Evolutionary conservation across 30 jellyfish, hydroid and myxozoan genomes (phyloP), one percentile per base, ranked within the genome.

Genomic region (Pelagia noctiluca): DNA sequence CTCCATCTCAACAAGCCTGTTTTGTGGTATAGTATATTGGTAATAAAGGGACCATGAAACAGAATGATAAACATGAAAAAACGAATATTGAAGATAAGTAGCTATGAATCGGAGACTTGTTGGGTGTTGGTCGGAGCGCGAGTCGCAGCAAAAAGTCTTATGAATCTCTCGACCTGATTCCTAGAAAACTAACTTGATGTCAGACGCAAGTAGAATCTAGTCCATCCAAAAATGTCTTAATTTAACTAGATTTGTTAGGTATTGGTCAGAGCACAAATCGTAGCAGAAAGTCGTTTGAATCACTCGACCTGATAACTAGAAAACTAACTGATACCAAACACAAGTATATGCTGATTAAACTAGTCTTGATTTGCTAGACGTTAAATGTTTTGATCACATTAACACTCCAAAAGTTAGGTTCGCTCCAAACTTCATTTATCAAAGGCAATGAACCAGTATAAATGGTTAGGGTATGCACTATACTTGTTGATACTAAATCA

Each of bases 251-350:
- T 2, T 31, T 26, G 3, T 24, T 52, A 2, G 35, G 66, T 0
- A 19, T 70, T 21, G 46, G 28, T 21, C 47, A 8, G 26, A 19
- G 68, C 2, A 2, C 12, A 30, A 52, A 21, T 37, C 12, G 31
- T 35, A 29, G 18, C 80, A 32, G 31, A 21, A 52, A 70, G 19
- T 26, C 30, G n/a, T 63, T 53, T 3, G 78, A 60, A 3, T 0
- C 76, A 25, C 80, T 82, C 8, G 92, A 82, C 47, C 47, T 69
- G 42, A 71, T 82, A 1, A 85, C 92, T 16, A 69, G 86, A 60
- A 82, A 82, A 60, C 80, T 82, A 28, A 24, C 29, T 68, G 49
- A n/a, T n/a, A n/a, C n/a, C n/a, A n/a, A n/a, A n/a, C n/a, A n/a
- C n/a, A n/a, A n/a, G n/a, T n/a, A n/a, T n/a, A n/a, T n/a, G n/a